Conservation (phyloP, 2,113 vertebrate genomes). For the Leiothrix lutea region DNA sequence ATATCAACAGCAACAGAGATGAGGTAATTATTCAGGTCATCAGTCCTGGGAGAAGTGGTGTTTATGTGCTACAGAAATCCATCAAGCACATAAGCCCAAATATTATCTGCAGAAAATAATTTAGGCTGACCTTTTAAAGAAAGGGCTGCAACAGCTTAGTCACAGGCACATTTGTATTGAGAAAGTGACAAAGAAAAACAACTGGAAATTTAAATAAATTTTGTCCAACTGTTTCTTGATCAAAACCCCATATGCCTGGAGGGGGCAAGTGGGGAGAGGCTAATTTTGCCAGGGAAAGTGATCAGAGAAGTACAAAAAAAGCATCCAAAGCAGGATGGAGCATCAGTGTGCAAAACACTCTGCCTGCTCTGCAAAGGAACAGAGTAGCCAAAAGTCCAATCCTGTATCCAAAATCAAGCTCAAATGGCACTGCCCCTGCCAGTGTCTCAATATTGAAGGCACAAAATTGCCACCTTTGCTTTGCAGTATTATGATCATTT, state of each 20-base stretch:
- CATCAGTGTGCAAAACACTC: rapidly evolving
- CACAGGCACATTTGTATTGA: neutral
- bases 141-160: neutral
- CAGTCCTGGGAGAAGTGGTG: neutral
- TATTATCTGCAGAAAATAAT: neutral
- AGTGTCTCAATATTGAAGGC: neutral
- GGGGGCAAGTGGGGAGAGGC: neutral
- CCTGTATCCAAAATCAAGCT: neutral
- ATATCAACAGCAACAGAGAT: neutral
- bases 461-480: neutral
- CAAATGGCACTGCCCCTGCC: neutral
- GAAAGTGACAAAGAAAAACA: neutral
- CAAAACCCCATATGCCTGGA: neutral
- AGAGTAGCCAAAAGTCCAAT: neutral
- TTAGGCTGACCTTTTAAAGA: conserved; percentile 20
- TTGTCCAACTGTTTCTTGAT: neutral
- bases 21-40: conserved; percentile 19
- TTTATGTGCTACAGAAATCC: conserved; percentile 13
- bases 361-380: neutral
- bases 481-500: neutral
- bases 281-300: neutral
- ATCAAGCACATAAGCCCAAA: neutral
- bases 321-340: neutral
- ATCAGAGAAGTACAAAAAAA: neutral
- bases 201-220: neutral